Percentiles rank a stretch among this genome's conserved stretches.
These are phyloP conservation scores for Lepas anatifera DNA, from an alignment of 2,888 invertebrate genomes.

Conservation along the genomic window DNA sequence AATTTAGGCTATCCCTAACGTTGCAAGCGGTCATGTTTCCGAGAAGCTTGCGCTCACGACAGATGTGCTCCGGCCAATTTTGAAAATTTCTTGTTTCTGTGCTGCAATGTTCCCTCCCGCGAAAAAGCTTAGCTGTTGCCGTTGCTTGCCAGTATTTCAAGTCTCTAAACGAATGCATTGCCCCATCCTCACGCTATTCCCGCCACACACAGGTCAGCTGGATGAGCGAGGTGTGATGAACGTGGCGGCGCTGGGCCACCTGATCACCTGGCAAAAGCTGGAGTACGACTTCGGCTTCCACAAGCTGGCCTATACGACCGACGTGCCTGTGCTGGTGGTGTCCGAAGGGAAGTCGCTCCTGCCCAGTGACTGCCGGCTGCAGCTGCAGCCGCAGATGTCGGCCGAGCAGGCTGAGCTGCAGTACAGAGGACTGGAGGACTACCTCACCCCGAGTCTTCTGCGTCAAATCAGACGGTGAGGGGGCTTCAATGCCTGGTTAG, in stretches of 20 bases:
- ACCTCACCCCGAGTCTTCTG: constrained; percentile 55
- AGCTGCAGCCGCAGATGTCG: constrained; percentile 30
- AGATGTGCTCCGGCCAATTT: too few species aligned
- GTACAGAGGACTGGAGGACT: constrained; percentile 53
- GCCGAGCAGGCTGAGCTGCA: constrained; percentile 50
- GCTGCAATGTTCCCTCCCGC: too few species aligned
- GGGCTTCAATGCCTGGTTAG: too few species aligned
- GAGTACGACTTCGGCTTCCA: constrained; percentile 81
- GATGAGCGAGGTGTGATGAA: constrained; percentile 51
- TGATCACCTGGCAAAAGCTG: constrained; percentile 63
- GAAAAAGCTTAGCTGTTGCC: too few species aligned
- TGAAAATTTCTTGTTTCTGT: too few species aligned
- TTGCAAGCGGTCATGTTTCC: too few species aligned
- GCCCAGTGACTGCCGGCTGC: constrained; percentile 39
- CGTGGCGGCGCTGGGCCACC: constrained; percentile 53
- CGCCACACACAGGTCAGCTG: constrained; percentile 20
- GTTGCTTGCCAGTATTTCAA: too few species aligned
- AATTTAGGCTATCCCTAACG: too few species aligned
- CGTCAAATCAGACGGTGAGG: constrained; percentile 28
- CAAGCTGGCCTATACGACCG: constrained; percentile 62
- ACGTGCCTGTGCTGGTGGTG: constrained; percentile 64
- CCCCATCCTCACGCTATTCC: too few species aligned
- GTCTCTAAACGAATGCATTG: too few species aligned
- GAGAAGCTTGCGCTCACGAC: too few species aligned
- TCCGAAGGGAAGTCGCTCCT: constrained; percentile 79